Evolutionary conservation across 2,888 invertebrate genomes (phyloP).

Genomic region (Ramazzottius varieornatus): DNA sequence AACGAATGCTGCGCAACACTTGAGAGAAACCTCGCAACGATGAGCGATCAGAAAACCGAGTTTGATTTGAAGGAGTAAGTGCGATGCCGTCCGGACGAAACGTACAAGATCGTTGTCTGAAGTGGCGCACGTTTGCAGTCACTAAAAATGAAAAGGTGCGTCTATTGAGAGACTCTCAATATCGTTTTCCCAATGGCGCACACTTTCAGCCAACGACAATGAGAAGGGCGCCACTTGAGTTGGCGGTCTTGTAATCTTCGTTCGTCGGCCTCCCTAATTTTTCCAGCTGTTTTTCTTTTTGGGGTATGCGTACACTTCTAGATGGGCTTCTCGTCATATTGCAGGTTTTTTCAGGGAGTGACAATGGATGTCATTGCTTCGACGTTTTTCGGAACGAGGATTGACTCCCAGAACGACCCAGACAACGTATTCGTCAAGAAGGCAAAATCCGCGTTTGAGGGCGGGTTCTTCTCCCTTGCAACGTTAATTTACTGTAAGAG

Average conservation of each 20-base stretch:
- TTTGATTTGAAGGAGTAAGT: not conserved
- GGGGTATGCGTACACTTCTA: not conserved
- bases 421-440: conserved; percentile 7
- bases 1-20: conserved; percentile 6
- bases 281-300: not conserved
- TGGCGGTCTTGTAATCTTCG: no score
- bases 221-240: no score
- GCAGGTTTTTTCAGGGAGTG: conserved; percentile 6
- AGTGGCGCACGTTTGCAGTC: no score
- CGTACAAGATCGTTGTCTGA: no score
- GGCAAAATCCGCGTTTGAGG: conserved; percentile 2
- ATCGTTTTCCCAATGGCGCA: no score
- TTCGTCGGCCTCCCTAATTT: no score
- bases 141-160: no score
- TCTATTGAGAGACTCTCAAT: no score
- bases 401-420: conserved; percentile 8
- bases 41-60: not conserved
- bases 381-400: conserved; percentile 8
- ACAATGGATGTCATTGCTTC: conserved; percentile 9
- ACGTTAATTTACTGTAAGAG: not conserved
- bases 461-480: not conserved
- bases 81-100: no score
- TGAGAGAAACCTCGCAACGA: not conserved
- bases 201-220: no score
- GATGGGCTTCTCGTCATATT: no score